Conservation (phyloP, 2,113 vertebrate species). For the Indicator maculatus region DNA sequence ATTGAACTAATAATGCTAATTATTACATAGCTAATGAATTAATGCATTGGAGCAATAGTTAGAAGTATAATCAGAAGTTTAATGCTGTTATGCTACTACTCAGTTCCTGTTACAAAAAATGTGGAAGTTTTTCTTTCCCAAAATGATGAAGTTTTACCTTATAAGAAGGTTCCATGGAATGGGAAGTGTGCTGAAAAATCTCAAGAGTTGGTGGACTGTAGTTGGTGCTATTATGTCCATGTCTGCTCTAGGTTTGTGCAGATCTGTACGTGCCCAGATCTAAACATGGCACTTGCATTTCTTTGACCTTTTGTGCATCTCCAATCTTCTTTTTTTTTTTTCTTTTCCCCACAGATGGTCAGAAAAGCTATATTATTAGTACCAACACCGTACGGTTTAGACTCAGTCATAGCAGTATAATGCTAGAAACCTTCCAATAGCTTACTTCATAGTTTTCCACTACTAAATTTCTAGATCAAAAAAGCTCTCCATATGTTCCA, state of each 20-base stretch:
- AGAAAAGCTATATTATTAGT: not conserved
- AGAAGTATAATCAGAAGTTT: not conserved
- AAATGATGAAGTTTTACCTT: not conserved
- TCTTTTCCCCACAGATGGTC: not conserved
- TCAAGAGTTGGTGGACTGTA: not conserved
- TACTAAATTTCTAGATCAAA: not conserved
- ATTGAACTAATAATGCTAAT: not conserved
- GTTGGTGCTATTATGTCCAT: not conserved
- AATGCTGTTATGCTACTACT: not conserved
- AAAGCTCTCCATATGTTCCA: not conserved
- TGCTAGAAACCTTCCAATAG: not conserved
- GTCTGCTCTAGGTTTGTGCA: not conserved
- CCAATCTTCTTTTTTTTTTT: not conserved
- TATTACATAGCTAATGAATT: not conserved
- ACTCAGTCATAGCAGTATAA: not conserved
- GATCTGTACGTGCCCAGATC: not conserved
- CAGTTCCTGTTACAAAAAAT: not conserved
- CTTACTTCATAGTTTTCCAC: not conserved
- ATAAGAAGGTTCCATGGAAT: not conserved
- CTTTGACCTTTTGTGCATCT: not conserved
- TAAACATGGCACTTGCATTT: not conserved
- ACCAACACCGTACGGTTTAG: fast-evolving
- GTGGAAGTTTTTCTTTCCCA: not conserved
- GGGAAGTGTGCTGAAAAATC: not conserved
- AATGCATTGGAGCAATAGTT: not conserved